Percentiles rank a stretch among this genome's conserved stretches.
These are phyloP conservation scores for Sebastes nivosus DNA, from an alignment of 2,797 vertebrate genomes.

Conservation along the genomic window DNA sequence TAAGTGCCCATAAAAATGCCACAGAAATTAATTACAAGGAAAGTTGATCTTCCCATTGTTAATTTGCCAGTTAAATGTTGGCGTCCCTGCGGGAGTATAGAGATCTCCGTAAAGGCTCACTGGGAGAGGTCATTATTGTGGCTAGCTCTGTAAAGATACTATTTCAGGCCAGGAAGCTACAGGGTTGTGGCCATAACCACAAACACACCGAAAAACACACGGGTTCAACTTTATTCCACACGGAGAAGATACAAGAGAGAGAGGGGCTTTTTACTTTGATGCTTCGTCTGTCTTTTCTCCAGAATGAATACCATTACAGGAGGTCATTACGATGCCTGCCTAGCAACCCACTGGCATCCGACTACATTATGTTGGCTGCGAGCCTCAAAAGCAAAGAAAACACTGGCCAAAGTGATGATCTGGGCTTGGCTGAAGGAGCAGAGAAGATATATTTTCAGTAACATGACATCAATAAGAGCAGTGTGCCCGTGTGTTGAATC, in stretches of 20 bases:
- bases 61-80: conserved; percentile 62
- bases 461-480: conserved; percentile 64
- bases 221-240: conserved; percentile 44
- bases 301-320: conserved; percentile 49
- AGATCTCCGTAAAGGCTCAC: conserved; percentile 36
- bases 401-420: conserved; percentile 58
- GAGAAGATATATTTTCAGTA: conserved; percentile 67
- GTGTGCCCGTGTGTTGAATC: conserved; percentile 51
- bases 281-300: conserved; percentile 52
- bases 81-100: conserved; percentile 39
- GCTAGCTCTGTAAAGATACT: conserved; percentile 49
- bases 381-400: conserved; percentile 62
- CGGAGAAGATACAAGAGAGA: conserved; percentile 33
- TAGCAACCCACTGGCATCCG: conserved; percentile 56
- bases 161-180: conserved; percentile 54
- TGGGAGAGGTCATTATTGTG: conserved; percentile 50
- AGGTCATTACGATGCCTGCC: conserved; percentile 54
- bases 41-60: conserved; percentile 72
- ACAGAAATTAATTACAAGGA: conserved; percentile 68
- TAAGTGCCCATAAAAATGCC: conserved; percentile 64
- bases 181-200: conserved; percentile 38
- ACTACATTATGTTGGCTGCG: conserved; percentile 51
- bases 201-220: conserved; percentile 39
- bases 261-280: conserved; percentile 38
- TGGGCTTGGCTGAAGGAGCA: conserved; percentile 39